Evolutionary conservation across 2,797 vertebrate genomes (phyloP), one percentile per base, ranked within the genome.

Genomic region (Psittacula echo): DNA sequence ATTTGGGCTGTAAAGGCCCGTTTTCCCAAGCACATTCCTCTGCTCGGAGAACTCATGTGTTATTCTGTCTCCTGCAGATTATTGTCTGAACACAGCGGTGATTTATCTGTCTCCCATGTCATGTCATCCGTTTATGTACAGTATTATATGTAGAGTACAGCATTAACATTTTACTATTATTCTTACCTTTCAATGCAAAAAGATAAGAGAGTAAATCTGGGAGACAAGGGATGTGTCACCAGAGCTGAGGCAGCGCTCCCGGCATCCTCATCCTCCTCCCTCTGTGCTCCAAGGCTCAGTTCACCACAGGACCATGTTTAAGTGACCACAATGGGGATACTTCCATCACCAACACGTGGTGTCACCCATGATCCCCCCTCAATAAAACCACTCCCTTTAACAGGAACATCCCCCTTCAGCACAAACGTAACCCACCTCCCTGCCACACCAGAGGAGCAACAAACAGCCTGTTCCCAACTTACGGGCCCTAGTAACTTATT

Each of bases 401-500:
- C 6, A 5, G 3, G 4, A 30, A 0, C 45, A 7, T 12, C 50
- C 24, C 60, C 24, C 4, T 11, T 3, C 3, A 6, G 71, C 77
- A 29, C 68, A 1, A 32, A 32, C 80, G 13, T 2, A 29, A 53
- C 10, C 23, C 87, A 13, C 81, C 26, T 34, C 81, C 64, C 85
- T 19, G 51, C 78, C 75, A 27, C 27, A 2, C 42, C 94, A 77
- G 81, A 62, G 2, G 56, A 65, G 58, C 62, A 56, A 87, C 89
- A 85, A 95, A 82, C 85, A 88, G 84, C 89, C 80, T 17, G 66
- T 11, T 93, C 91, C 13, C 92, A 67, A 80, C 71, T 94, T 94
- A 85, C 8, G 13, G 96, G 90, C 95, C 92, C 48, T 22, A 5
- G 42, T 95, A 97, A 97, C 97, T 91, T 97, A 98, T 98, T 98